Evolutionary conservation across 2,113 vertebrate genomes (phyloP), one percentile per base, ranked within the genome.

Genomic region (Fregata magnificens): DNA sequence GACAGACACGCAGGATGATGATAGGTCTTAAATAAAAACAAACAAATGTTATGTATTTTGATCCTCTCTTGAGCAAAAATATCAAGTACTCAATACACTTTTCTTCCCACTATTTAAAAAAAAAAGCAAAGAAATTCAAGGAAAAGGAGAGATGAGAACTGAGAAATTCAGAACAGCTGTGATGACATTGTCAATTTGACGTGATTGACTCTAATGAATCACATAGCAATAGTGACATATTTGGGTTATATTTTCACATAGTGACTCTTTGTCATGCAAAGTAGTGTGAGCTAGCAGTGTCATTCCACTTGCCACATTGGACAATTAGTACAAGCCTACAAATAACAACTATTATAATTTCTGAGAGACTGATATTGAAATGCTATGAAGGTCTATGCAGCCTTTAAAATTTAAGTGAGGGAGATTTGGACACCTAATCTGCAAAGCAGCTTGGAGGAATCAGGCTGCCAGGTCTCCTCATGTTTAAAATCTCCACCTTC

Each of bases 1-100:
- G 9, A 82, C 7, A 74, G 16, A 34, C 16, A 61, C 0, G 0
- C 3, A 31, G 50, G 9, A 53, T 49, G 28, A 59, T n/a, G 20
- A 79, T 9, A 50, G 16, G 8, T 12, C 10, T 89, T 53, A 74
- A 82, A 76, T 38, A 25, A 88, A 91, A 88, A 18, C 22, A 77
- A 79, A 83, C 5, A 8, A 32, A 70, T 32, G 5, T 24, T 47
- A 58, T 1, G 0, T 22, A 19, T 79, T 80, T 79, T 44, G 24
- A 61, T 40, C 6, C 8, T 79, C 32, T 81, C 32, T 44, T 47
- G 7, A 53, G 11, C 17, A 85, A 61, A 56, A 76, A 7, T 72
- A 58, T 11, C 28, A 69, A 40, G 19, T 44, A 44, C 10, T 36
- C 11, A 56, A 69, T 12, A 55, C 1, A 32, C 4, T 65, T 82